These are phyloP conservation scores for Hippocampus comes DNA, from an alignment of 2,113 vertebrate genomes.

Conservation along the genomic window DNA sequence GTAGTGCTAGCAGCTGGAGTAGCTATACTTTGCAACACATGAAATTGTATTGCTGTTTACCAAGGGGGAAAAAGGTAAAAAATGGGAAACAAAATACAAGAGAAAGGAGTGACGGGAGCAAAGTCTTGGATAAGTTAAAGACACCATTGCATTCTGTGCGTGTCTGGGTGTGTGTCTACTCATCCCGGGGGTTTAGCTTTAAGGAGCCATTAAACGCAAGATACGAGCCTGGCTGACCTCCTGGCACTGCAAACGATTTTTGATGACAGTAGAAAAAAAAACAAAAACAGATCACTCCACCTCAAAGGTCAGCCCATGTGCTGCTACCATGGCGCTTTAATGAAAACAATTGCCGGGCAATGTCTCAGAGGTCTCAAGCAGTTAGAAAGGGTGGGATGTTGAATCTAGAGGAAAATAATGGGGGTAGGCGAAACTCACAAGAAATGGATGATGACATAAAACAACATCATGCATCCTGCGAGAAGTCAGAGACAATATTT, in stretches of 20 bases:
- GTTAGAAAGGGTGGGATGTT: slow-evolving; percentile 62
- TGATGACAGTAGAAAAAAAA: slow-evolving; percentile 62
- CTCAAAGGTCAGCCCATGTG: slow-evolving; percentile 46
- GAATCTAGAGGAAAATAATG: slow-evolving; percentile 63
- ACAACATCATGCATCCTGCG: slow-evolving; percentile 50
- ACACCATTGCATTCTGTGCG: neutral
- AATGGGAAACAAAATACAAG: too few species aligned
- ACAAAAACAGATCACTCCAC: slow-evolving; percentile 57
- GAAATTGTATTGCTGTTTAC: neutral
- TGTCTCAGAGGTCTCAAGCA: slow-evolving; percentile 55
- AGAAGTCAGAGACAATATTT: slow-evolving; percentile 61
- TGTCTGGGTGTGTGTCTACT: slow-evolving; percentile 13
- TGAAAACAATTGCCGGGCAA: slow-evolving; percentile 66
- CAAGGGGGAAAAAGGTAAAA: neutral
- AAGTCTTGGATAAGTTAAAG: neutral
- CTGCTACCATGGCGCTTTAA: slow-evolving; percentile 68
- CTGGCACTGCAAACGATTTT: slow-evolving; percentile 68
- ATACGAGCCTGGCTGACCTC: slow-evolving; percentile 65
- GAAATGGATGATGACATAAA: slow-evolving; percentile 50
- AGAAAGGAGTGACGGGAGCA: neutral
- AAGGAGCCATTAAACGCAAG: slow-evolving; percentile 70
- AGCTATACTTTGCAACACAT: neutral
- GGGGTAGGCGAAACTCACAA: slow-evolving; percentile 25
- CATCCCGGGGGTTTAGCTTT: slow-evolving; percentile 56
- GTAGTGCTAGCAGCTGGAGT: neutral